Base-by-base conservation (phyloP, 2,797 vertebrate genomes). In the Pipistrellus nathusii region DNA sequence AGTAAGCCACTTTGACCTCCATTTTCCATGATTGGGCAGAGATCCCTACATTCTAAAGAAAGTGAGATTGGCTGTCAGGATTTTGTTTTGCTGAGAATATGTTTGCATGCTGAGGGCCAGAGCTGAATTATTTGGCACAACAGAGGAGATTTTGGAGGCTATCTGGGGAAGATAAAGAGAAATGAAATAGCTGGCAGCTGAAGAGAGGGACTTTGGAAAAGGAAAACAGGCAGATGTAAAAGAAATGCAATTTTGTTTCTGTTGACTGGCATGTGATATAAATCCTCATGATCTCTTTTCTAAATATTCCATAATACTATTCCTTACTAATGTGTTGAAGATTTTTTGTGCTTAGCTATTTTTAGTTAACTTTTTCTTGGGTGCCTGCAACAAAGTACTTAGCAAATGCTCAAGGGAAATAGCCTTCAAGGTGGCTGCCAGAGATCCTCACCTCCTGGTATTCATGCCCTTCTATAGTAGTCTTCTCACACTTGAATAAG, bases 91-190 rank as follows among this genome's bases (percentile, higher is more conserved):
- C 55, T 7, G 25, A 85, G 53, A 82, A 93, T n/a, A 17, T 90
- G 51, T 92, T 88, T 77, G 71, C 66, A 95, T 90, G 18, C 76
- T 86, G 53, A 87, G 73, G 15, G 81, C 35, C 55, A 87, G 72
- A 78, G 23, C 13, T 87, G 59, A 95, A 86, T 86, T 83, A 68
- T 96, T 84, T 94, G 53, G 46, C 80, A 94, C 23, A 64, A 76
- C 53, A 77, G 59, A 93, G 21, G 27, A 90, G 17, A 86, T 86
- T 86, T 92, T 62, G 51, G 72, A 94, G 80, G 75, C 76, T 94
- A 86, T 95, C 23, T 89, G 76, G 59, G 55, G 94, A 94, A 87
- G 91, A 96, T 95, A 89, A 94, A 95, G 78, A 92, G 87, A 92
- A 93, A 88, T 21, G 18, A 81, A 72, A 92, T 64, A 83, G 46